Percentiles rank a stretch among this genome's conserved stretches.
Conservation (phyloP, 2,888 invertebrate species). For the Ophion ellenae region DNA sequence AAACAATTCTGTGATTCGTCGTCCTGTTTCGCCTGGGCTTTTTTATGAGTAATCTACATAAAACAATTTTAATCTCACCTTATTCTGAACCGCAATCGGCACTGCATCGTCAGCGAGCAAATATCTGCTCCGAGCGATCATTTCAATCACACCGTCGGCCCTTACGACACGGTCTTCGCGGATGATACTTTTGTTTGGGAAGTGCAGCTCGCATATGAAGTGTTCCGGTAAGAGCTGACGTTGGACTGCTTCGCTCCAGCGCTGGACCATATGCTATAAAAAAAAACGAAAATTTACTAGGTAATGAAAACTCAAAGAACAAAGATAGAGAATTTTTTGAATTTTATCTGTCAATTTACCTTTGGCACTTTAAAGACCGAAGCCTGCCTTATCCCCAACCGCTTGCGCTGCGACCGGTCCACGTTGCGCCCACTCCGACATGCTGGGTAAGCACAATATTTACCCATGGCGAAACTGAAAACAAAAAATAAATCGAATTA, state of each 20-base stretch:
- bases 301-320: conserved; percentile 15
- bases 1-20: neutral
- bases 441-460: conserved; percentile 7
- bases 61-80: conserved; percentile 22
- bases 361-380: conserved; percentile 17
- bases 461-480: neutral
- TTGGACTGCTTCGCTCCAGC: conserved; percentile 8
- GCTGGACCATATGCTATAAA: conserved; percentile 26
- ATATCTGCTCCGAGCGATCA: conserved; percentile 8
- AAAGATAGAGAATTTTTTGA: conserved; percentile 19
- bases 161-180: neutral
- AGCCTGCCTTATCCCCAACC: conserved; percentile 12
- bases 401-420: conserved; percentile 21
- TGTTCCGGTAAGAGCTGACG: neutral
- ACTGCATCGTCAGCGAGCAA: conserved; percentile 12
- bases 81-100: conserved; percentile 16
- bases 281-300: conserved; percentile 27
- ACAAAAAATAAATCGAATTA: neutral
- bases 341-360: conserved; percentile 15
- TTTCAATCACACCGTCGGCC: conserved; percentile 8
- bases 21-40: neutral
- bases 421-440: conserved; percentile 9
- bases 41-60: neutral
- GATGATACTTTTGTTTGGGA: conserved; percentile 2
- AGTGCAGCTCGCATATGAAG: conserved; percentile 23